phyloP scores from a whole-genome alignment of 2,113 vertebrate genomes.

The Ceuthmochares aereus region DNA sequence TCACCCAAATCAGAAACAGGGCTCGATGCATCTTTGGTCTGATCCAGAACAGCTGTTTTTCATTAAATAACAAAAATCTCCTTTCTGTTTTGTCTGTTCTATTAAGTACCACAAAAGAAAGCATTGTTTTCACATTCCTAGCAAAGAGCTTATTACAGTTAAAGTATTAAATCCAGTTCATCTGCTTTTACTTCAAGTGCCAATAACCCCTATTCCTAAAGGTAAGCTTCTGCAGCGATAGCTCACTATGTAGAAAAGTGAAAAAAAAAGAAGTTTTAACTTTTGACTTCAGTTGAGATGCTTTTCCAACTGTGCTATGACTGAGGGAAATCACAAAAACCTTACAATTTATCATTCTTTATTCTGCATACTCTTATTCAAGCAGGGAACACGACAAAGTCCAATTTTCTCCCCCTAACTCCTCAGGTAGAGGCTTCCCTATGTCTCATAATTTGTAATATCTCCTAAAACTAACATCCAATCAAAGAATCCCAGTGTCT shows the following conservation, averaged over 20 bases:
- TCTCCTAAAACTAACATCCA: neutral
- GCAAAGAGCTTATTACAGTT: conserved; percentile 30
- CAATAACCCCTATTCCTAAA: neutral
- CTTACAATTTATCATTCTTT: neutral
- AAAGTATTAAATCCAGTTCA: conserved; percentile 58
- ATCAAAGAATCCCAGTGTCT: neutral
- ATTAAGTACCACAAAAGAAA: conserved; percentile 38
- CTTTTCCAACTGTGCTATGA: neutral
- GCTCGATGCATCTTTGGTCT: neutral
- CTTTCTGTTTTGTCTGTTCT: conserved; percentile 45
- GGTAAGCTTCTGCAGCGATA: neutral
- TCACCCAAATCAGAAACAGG: conserved; percentile 39
- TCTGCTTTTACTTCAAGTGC: conserved; percentile 22
- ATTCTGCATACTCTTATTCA: neutral
- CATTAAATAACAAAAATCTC: conserved; percentile 40
- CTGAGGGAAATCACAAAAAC: neutral
- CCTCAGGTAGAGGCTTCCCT: neutral
- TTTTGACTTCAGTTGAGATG: neutral
- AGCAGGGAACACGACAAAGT: neutral
- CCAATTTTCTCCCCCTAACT: neutral
- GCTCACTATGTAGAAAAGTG: neutral
- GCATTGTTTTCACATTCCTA: conserved; percentile 49
- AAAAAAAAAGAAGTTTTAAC: neutral
- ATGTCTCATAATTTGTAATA: neutral
- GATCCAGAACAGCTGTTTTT: conserved; percentile 47